Base-by-base conservation (phyloP, 2,797 vertebrate genomes). In the Decapterus maruadsi region DNA sequence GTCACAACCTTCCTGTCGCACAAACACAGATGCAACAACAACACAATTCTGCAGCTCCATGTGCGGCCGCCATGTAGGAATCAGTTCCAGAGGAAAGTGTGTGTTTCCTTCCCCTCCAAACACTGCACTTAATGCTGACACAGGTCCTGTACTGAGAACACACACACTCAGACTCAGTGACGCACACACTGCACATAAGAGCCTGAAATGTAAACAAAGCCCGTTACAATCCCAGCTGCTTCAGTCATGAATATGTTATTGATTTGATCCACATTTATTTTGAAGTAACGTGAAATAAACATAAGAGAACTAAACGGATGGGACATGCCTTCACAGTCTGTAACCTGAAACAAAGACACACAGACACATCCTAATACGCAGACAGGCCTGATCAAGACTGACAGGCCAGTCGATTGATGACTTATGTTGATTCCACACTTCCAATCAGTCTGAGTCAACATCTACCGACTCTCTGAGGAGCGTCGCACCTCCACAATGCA, bases 391-490 rank as follows among this genome's bases (percentile, higher is more conserved):
- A 59, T 42, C 34, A 16, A 43, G 48, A 51, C 12, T 19, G 71
- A 77, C 3, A 9, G 53, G 43, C 63, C 43, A 9, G 82, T 77
- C 22, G 1, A 64, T 46, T 50, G 54, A 67, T 56, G 68, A 76
- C 51, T 73, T 69, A 43, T 76, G 64, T 46, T 70, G 40, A 68
- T 70, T 68, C 68, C 58, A 68, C 54, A 81, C 81, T 48, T 81
- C 29, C 42, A 82, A 88, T 89, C 68, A 84, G 68, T 80, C 75
- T 53, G 59, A 42, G 69, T 65, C 83, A 86, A 90, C 62, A 84
- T 57, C 53, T 26, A 4, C 8, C 54, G 19, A 40, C 68, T 77
- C 66, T 81, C 84, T 54, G 74, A 77, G 79, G 86, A 73, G 26
- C 3, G 2, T 63, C 46, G 78, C 60, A 7, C 75, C 72, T 64